A percentile compares a stretch with the other conserved stretches of the same genome.
Conservation (phyloP, 2,797 vertebrate genomes). For the Oryzias dopingdopingensis region DNA sequence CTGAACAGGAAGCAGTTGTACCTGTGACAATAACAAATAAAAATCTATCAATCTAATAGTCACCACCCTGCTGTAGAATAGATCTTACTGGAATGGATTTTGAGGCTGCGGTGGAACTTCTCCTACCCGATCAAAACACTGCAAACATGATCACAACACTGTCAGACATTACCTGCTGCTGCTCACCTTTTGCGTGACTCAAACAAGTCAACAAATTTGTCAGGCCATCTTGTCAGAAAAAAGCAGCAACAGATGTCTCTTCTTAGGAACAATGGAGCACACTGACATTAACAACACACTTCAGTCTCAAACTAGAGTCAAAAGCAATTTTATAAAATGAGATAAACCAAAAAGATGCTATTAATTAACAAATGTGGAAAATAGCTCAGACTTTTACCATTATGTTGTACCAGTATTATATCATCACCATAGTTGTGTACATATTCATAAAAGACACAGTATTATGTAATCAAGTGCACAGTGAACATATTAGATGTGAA, state of each 20-base stretch:
- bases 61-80: too few species aligned
- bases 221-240: too few species aligned
- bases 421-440: conserved; percentile 2
- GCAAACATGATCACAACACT: too few species aligned
- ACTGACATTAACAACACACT: background rate
- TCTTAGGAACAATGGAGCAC: background rate
- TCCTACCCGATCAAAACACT: too few species aligned
- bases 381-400: background rate
- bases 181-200: background rate
- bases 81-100: too few species aligned
- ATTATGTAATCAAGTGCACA: conserved; percentile 2
- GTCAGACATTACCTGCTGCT: background rate
- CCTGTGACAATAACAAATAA: too few species aligned
- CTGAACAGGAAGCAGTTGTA: too few species aligned
- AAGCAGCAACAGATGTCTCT: too few species aligned
- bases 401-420: background rate
- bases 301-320: background rate
- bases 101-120: too few species aligned
- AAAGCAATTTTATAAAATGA: background rate
- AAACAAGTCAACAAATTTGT: too few species aligned
- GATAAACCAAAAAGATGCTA: background rate
- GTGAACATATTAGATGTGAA: background rate
- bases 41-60: too few species aligned
- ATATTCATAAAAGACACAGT: background rate
- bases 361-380: background rate